Base-by-base conservation (phyloP, 2,113 vertebrate species). In the Tyto alba region DNA sequence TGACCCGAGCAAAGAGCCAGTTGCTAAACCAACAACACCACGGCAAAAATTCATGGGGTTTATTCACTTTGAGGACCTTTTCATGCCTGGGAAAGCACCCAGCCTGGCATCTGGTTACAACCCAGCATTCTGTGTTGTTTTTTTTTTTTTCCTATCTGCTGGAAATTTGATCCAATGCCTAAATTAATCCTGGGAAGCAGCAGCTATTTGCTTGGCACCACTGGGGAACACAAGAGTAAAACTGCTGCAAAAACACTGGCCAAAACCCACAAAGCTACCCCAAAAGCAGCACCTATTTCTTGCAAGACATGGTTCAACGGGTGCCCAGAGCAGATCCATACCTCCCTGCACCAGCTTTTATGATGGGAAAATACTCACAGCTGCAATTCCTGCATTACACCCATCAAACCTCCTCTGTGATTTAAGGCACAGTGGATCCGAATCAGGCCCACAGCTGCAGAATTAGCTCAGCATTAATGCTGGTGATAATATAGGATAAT, bases 311-410 rank as follows among this genome's bases (percentile, higher is more conserved):
- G 4, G 19, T 16, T 50, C 9, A 6, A 53, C 1, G 1, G 22
- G 16, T 36, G 29, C 26, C 38, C 26, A 1, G 30, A 38, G 63
- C 20, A 32, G 71, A 30, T 10, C 53, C 4, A 4, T 4, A 13
- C 10, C 55, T 66, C 73, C 40, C 47, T 0, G 3, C 9, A 2
- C 1, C 29, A 2, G 20, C 3, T 50, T 63, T 41, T 22, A 7
- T 0, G 1, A 7, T 5, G 52, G 62, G n/a, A 32, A 67, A 63
- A 34, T 6, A 1, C 15, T 38, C 25, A 8, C 16, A 13, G 77
- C 41, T 59, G 36, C 21, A 16, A 30, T 34, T 67, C 60, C 52
- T 13, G 55, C 55, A 55, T 38, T 30, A 25, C 4, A 4, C 45
- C 53, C 41, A 9, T 4, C 62, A 30, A 52, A 76, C 15, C 53